A percentile compares a stretch with the other conserved stretches of the same genome.
Conservation (phyloP, 2,888 invertebrate species). For the Apodemia duryi region DNA sequence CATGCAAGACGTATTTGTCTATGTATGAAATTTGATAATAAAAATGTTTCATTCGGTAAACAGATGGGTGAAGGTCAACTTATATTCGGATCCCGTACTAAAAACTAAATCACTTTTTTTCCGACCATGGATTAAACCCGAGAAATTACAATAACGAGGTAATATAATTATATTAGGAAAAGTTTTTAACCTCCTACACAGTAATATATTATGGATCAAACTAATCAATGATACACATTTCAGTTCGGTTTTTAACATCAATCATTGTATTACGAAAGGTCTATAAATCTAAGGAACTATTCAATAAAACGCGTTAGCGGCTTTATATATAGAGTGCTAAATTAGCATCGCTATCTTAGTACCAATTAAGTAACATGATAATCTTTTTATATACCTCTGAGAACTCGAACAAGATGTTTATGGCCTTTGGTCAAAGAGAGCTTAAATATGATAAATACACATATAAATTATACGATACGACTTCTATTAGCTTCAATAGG, state of each 20-base stretch:
- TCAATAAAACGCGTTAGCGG: conserved; percentile 6
- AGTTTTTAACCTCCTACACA: conserved; percentile 1
- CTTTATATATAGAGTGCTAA: conserved; percentile 5
- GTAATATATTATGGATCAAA: neutral
- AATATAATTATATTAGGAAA: neutral
- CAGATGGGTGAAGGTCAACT: no score
- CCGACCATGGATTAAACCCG: no score
- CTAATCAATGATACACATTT: neutral
- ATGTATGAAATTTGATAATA: no score
- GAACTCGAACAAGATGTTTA: conserved; percentile 8
- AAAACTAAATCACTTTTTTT: no score
- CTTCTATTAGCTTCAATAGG: conserved; percentile 1
- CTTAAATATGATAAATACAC: conserved; percentile 1
- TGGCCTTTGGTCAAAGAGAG: neutral
- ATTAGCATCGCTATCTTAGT: conserved; percentile 1
- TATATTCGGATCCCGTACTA: no score
- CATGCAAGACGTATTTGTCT: no score
- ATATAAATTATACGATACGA: conserved; percentile 7
- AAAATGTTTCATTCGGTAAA: no score
- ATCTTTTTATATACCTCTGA: conserved; percentile 6
- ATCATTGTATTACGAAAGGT: conserved; percentile 5
- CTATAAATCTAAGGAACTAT: conserved; percentile 4
- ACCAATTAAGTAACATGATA: conserved; percentile 9
- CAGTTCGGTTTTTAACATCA: neutral
- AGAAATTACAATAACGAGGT: no score